Evolutionary conservation across 2,888 invertebrate genomes (phyloP).

Genomic region (Rambutsinella grinnellia): DNA sequence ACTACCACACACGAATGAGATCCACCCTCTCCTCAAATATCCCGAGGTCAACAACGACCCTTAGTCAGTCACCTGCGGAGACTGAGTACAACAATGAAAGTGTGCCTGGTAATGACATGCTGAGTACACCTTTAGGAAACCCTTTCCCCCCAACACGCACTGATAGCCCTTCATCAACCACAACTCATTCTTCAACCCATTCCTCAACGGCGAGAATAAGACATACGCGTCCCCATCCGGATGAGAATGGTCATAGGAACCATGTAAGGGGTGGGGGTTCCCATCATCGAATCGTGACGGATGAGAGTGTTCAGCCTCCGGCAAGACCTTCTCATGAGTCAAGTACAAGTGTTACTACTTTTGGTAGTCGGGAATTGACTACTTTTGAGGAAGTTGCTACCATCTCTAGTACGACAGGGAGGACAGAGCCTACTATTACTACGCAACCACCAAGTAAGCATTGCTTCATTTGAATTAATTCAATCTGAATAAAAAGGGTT

Average conservation of each 20-base stretch:
- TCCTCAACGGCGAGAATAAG: conserved; percentile 36
- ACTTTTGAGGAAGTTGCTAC: conserved; percentile 65
- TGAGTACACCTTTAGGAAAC: conserved; percentile 60
- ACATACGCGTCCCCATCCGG: conserved; percentile 27
- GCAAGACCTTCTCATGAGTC: conserved; percentile 22
- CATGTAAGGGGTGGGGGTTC: not conserved
- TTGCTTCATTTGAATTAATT: not conserved
- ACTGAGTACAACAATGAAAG: conserved; percentile 52
- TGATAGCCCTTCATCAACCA: conserved; percentile 46
- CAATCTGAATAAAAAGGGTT: not conserved
- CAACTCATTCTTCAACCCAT: conserved; percentile 45
- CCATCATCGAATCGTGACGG: conserved; percentile 8
- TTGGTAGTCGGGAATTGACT: conserved; percentile 48
- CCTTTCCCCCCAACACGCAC: conserved; percentile 20
- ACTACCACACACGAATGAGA: conserved; percentile 57
- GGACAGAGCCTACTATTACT: conserved; percentile 68
- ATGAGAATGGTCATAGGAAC: conserved; percentile 28
- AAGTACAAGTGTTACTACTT: conserved; percentile 42
- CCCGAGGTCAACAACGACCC: conserved; percentile 57
- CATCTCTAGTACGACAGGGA: conserved; percentile 70
- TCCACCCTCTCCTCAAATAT: conserved; percentile 43
- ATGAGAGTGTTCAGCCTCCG: conserved; percentile 14
- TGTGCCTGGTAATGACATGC: conserved; percentile 58
- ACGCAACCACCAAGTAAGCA: conserved; percentile 73
- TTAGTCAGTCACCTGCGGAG: conserved; percentile 53